A percentile compares a stretch with the other conserved stretches of the same genome.
phyloP scores from a whole-genome alignment of 2,888 invertebrate species.

The Epirrhoe alternata region DNA sequence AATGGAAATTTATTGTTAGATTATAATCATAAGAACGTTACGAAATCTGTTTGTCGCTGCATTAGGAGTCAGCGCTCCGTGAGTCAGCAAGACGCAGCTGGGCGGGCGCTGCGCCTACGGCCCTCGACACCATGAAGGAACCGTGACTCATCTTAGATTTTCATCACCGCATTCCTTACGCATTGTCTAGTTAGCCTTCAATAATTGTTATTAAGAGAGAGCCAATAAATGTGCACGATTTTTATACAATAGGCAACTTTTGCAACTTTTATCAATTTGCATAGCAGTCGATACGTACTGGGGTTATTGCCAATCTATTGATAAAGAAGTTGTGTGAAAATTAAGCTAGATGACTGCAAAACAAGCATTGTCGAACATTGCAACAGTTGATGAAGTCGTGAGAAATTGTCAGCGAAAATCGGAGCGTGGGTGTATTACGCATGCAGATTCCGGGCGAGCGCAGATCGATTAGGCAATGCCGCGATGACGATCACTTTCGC shows the following conservation, averaged over 20 bases:
- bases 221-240: constrained; percentile 42
- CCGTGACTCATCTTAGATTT: constrained; percentile 71
- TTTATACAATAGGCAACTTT: constrained; percentile 42
- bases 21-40: constrained; percentile 52
- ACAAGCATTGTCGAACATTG: constrained; percentile 63
- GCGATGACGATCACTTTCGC: constrained; percentile 75
- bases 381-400: constrained; percentile 73
- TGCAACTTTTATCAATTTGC: constrained; percentile 64
- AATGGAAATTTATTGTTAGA: constrained; percentile 53
- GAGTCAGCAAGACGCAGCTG: constrained; percentile 76
- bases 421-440: constrained; percentile 80
- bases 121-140: constrained; percentile 54
- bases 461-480: constrained; percentile 72
- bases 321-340: constrained; percentile 70
- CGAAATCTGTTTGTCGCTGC: constrained; percentile 58
- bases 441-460: constrained; percentile 67
- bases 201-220: background rate
- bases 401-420: constrained; percentile 74
- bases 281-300: constrained; percentile 58
- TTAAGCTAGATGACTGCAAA: constrained; percentile 60
- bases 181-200: constrained; percentile 46
- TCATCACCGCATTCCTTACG: constrained; percentile 65
- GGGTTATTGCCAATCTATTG: constrained; percentile 51
- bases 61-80: constrained; percentile 63
- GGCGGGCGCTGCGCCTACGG: constrained; percentile 64